Percentiles rank a stretch among this genome's conserved stretches.
Conservation (phyloP, 2,113 vertebrate genomes). For the Etheostoma spectabile region DNA sequence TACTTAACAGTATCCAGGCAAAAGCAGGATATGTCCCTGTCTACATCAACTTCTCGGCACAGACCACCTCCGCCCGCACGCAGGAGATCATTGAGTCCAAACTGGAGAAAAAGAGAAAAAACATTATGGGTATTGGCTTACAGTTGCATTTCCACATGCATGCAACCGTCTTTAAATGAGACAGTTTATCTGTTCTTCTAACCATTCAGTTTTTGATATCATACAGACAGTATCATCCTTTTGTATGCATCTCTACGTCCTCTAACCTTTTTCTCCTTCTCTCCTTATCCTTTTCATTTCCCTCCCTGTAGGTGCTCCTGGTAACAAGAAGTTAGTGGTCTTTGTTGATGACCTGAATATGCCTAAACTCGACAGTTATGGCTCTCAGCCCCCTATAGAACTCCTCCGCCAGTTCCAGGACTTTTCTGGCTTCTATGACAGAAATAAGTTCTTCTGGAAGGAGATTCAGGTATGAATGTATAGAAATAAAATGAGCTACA, state of each 20-base stretch:
- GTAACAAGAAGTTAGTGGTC: slow-evolving; percentile 86
- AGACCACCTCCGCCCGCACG: slow-evolving; percentile 87
- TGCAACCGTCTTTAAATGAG: background rate
- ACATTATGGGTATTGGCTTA: slow-evolving; percentile 81
- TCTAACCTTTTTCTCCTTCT: background rate
- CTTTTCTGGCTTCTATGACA: slow-evolving; percentile 89
- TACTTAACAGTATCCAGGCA: slow-evolving; percentile 87
- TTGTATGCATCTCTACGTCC: background rate
- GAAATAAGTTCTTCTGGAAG: slow-evolving; percentile 89
- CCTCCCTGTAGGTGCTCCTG: slow-evolving; percentile 82
- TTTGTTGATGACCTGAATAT: slow-evolving; percentile 93
- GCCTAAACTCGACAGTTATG: slow-evolving; percentile 88
- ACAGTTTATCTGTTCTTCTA: background rate
- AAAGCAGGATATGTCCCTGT: slow-evolving; percentile 84
- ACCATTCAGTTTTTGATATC: background rate
- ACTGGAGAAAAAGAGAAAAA: slow-evolving; percentile 89
- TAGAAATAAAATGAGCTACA: background rate
- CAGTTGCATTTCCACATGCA: background rate
- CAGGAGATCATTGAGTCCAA: slow-evolving; percentile 93
- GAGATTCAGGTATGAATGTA: slow-evolving; percentile 84
- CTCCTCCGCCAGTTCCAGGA: slow-evolving; percentile 90
- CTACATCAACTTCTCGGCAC: slow-evolving; percentile 90
- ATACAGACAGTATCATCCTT: background rate
- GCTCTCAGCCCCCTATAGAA: slow-evolving; percentile 90
- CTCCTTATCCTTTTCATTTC: background rate